Percentiles rank a stretch among this genome's conserved stretches.
Conservation (phyloP, 2,888 invertebrate genomes). For the Stomorhina lunata region DNA sequence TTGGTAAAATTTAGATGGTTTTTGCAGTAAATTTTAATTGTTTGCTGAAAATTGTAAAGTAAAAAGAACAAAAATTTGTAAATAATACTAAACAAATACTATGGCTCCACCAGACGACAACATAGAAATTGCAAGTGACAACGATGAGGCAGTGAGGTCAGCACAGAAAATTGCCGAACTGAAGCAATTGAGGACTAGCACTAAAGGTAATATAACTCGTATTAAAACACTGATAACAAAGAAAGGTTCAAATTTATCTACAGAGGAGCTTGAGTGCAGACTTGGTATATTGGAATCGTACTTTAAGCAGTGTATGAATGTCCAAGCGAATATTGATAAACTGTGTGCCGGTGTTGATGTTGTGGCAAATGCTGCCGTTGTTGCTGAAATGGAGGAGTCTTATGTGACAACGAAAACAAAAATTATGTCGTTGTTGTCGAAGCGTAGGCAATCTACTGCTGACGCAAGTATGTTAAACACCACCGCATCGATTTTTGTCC, state of each 20-base stretch:
- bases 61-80: neutral
- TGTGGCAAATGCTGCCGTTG: neutral
- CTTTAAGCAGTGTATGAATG: constrained; percentile 52
- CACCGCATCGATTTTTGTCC: neutral
- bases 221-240: constrained; percentile 42
- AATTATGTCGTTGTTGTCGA: constrained; percentile 34
- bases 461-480: constrained; percentile 28
- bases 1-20: too few species aligned
- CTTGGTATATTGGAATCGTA: constrained; percentile 62
- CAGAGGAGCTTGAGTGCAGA: constrained; percentile 57
- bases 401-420: constrained; percentile 53
- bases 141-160: neutral
- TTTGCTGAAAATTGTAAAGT: neutral
- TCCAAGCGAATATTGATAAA: constrained; percentile 56
- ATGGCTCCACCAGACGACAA: neutral
- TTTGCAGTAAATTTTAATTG: too few species aligned
- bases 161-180: neutral
- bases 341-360: constrained; percentile 12
- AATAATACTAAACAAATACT: neutral
- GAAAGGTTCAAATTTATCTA: constrained; percentile 33
- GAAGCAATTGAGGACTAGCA: neutral
- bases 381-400: constrained; percentile 45
- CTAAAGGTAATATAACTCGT: constrained; percentile 52
- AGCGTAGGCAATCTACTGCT: neutral
- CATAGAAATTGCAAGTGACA: neutral